Evolutionary conservation across 2,797 vertebrate species (phyloP).

Genomic region (Phyllotis vaccarum): DNA sequence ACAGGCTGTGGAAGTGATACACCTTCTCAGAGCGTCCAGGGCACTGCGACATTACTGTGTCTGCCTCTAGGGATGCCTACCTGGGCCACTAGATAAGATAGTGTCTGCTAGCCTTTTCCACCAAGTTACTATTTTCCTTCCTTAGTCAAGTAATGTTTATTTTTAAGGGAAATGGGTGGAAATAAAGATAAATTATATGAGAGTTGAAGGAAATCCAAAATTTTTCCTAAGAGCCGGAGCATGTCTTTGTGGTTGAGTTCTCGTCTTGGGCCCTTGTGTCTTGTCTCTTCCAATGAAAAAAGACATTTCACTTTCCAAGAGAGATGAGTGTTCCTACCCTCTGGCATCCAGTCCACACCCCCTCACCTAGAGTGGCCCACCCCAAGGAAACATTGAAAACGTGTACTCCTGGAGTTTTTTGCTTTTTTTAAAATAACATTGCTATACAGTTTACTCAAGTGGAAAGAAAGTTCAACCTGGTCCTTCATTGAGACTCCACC

Average conservation of each 20-base stretch:
- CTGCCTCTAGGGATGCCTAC: background rate
- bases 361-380: background rate
- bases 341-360: background rate
- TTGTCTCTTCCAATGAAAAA: background rate
- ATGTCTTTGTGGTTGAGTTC: too few relatives aligned
- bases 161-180: background rate
- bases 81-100: background rate
- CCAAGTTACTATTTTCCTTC: background rate
- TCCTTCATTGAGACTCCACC: background rate
- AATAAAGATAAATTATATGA: background rate
- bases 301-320: background rate
- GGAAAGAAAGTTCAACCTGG: background rate
- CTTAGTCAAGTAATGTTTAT: background rate
- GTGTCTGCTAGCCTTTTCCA: background rate
- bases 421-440: too few relatives aligned
- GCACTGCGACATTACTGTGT: background rate
- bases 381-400: background rate
- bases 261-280: background rate
- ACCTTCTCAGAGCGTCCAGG: background rate
- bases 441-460: background rate
- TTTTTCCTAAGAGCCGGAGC: background rate
- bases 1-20: background rate
- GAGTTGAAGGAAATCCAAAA: background rate
- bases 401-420: too few relatives aligned
- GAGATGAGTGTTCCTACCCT: too few relatives aligned